phyloP scores from a whole-genome alignment of 2,888 invertebrate genomes.

The Gerris lacustris region DNA sequence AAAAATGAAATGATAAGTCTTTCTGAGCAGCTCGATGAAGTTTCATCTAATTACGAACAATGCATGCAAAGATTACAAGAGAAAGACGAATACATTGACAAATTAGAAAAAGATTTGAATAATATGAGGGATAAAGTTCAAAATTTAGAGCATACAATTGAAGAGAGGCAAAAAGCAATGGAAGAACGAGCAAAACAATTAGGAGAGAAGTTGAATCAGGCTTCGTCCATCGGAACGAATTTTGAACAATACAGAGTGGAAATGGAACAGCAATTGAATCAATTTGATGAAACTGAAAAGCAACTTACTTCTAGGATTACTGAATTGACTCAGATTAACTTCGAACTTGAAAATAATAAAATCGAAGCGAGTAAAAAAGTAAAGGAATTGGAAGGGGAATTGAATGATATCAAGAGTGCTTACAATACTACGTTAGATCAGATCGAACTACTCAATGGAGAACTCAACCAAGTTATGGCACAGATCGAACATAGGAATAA shows the following conservation, averaged over 20 bases:
- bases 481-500: conserved; percentile 22
- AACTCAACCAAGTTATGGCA: conserved; percentile 24
- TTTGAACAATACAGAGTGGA: conserved; percentile 51
- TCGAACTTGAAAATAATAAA: conserved; percentile 16
- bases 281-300: conserved; percentile 31
- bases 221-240: conserved; percentile 47
- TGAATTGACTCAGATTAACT: conserved; percentile 11
- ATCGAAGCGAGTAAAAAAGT: conserved; percentile 23
- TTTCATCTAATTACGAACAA: conserved; percentile 20
- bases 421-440: conserved; percentile 24
- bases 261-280: conserved; percentile 48
- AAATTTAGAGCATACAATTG: conserved; percentile 44
- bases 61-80: conserved; percentile 54
- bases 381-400: conserved; percentile 38
- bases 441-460: conserved; percentile 24
- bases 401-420: conserved; percentile 29
- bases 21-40: conserved; percentile 20
- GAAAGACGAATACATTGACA: conserved; percentile 59
- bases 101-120: conserved; percentile 47
- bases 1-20: conserved; percentile 37
- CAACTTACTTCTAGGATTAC: not conserved
- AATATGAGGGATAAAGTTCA: conserved; percentile 24
- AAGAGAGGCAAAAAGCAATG: conserved; percentile 47
- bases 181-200: conserved; percentile 51
- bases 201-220: conserved; percentile 46